Evolutionary conservation across 2,797 vertebrate genomes (phyloP).

Genomic region (Babyrousa celebensis): DNA sequence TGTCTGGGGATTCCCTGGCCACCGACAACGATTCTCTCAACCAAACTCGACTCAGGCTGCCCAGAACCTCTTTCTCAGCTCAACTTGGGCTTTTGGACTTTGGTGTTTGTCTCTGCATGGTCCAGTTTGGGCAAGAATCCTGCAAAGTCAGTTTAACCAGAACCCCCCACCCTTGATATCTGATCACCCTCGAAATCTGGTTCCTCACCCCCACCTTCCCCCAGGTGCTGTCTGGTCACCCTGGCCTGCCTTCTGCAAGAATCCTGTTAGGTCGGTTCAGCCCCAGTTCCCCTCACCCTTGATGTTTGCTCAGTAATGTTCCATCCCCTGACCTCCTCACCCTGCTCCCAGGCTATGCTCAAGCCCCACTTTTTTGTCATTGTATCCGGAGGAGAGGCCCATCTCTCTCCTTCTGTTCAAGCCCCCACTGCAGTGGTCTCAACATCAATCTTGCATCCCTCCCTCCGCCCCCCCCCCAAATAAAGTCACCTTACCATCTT

Average conservation of each 20-base stretch:
- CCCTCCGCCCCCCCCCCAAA: accelerated
- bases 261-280: not conserved
- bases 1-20: not conserved
- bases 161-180: not conserved
- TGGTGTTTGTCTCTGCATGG: not conserved
- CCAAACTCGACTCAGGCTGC: not conserved
- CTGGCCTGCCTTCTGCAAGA: not conserved
- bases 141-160: not conserved
- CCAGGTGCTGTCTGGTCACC: not conserved
- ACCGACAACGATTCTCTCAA: not conserved
- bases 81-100: not conserved
- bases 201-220: not conserved
- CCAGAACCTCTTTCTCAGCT: not conserved
- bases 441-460: no score
- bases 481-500: not conserved
- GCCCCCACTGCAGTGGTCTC: no score
- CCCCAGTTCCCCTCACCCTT: not conserved
- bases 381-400: not conserved
- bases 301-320: not conserved
- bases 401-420: not conserved
- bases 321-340: not conserved
- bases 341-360: not conserved
- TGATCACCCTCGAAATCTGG: not conserved
- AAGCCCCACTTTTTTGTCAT: not conserved
- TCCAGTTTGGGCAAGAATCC: not conserved